A percentile compares a stretch with the other conserved stretches of the same genome.
phyloP scores from a whole-genome alignment of 2,113 vertebrate species.

The Colossoma macropomum region DNA sequence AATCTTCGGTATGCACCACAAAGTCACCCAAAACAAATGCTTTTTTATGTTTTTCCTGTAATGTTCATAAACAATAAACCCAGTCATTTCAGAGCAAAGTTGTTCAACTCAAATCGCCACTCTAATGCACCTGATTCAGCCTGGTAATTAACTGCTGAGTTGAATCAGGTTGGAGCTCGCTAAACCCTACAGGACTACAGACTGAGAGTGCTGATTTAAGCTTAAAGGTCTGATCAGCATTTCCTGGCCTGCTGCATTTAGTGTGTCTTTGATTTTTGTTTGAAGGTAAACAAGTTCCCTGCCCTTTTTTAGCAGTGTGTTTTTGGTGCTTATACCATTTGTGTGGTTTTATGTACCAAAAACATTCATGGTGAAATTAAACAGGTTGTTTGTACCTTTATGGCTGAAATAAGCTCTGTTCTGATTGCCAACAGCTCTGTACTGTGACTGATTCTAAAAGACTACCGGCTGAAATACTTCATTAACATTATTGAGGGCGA shows the following conservation, averaged over 20 bases:
- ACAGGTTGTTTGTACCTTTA: too few species aligned
- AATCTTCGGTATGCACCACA: background rate
- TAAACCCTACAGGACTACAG: background rate
- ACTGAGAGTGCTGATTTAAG: background rate
- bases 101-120: background rate
- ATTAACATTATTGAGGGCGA: too few species aligned
- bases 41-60: background rate
- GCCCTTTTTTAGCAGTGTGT: background rate
- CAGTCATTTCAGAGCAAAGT: background rate
- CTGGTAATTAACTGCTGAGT: constrained; percentile 1
- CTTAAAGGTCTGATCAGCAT: background rate
- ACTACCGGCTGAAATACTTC: too few species aligned
- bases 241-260: background rate
- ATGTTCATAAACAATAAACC: background rate
- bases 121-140: background rate
- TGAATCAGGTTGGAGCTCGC: background rate
- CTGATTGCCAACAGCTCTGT: too few species aligned
- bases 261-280: background rate
- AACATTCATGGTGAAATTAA: too few species aligned
- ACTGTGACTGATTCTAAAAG: too few species aligned
- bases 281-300: too few species aligned
- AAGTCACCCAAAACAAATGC: background rate
- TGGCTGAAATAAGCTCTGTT: too few species aligned
- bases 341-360: too few species aligned
- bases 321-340: too few species aligned